These are phyloP conservation scores for Pemphigus obesinymphae DNA, from an alignment of 1,140 invertebrate genomes.

Conservation along the genomic window DNA sequence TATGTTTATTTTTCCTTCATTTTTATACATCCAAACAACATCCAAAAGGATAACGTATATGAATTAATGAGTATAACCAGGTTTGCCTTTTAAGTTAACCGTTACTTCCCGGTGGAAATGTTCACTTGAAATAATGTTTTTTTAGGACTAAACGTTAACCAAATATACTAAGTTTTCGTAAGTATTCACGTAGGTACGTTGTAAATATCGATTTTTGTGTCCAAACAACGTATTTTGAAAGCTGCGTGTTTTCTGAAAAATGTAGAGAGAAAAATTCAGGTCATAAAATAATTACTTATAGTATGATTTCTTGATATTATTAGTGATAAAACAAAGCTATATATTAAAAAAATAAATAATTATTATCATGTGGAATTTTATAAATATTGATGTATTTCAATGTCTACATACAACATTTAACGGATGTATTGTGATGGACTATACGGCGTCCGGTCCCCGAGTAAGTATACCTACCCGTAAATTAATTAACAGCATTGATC, in stretches of 20 bases:
- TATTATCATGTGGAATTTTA: too few relatives aligned
- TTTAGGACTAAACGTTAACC: constrained; percentile 16
- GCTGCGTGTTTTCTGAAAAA: background rate
- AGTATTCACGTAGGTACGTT: background rate
- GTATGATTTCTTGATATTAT: background rate
- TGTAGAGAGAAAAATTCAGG: background rate
- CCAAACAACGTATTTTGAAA: background rate
- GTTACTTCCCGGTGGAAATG: background rate
- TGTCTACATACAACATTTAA: too few relatives aligned
- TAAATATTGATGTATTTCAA: too few relatives aligned
- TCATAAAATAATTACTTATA: background rate
- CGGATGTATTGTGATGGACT: too few relatives aligned
- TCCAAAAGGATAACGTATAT: background rate
- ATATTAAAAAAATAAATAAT: too few relatives aligned
- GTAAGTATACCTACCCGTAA: too few relatives aligned
- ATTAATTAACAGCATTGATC: too few relatives aligned
- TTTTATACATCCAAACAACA: background rate
- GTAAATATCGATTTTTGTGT: background rate
- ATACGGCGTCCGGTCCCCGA: too few relatives aligned
- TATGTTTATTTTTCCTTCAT: background rate
- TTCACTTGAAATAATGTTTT: constrained; percentile 8
- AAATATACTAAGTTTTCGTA: constrained; percentile 4
- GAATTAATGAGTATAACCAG: background rate
- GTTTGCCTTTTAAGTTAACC: constrained; percentile 11
- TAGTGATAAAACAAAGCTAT: too few relatives aligned